Evolutionary conservation across 2,113 vertebrate species (phyloP), one percentile per base, ranked within the genome.

Genomic region (Leiothrix lutea): DNA sequence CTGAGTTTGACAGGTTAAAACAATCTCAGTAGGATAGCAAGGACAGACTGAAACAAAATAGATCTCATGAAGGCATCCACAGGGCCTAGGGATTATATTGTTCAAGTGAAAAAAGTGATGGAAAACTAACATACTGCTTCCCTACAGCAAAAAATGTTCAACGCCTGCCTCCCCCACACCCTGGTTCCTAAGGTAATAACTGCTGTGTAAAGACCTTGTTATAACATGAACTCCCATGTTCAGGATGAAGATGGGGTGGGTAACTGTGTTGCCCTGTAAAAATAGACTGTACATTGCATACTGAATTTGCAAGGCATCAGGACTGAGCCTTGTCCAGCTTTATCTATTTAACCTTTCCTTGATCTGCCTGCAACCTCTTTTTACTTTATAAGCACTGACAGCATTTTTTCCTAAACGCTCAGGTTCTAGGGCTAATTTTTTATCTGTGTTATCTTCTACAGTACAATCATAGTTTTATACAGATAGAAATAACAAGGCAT

Each of bases 1-100:
- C 74, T 2, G 3, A 79, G 28, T 47, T 90, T 95, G 96, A 97
- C 90, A 96, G 61, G 47, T 77, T 92, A 86, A 97, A 97, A 92
- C 14, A 73, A 69, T 56, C 93, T 96, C 78, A 5, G 71, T 54
- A 88, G 78, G 45, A 86, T 12, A 47, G 48, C 50, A 81, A 97
- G 28, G 61, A 88, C 67, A 96, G 62, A 94, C 58, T 91, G 87
- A 95, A 97, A 84, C 42, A 78, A 95, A 93, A 84, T 61, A 94
- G 74, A 26, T 38, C 53, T 51, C 70, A 66, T 86, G 92, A 94
- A 96, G 94, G 24, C n/a, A 40, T 74, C 56, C 50, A 33, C 36
- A 60, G 8, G 24, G 13, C 83, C 93, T 75, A 53, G 80, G 36
- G 25, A 81, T 79, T 92, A 53, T 62, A 88, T 88, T 93, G 88